Conservation (phyloP, 2,113 vertebrate species). For the Loxodonta africana region DNA sequence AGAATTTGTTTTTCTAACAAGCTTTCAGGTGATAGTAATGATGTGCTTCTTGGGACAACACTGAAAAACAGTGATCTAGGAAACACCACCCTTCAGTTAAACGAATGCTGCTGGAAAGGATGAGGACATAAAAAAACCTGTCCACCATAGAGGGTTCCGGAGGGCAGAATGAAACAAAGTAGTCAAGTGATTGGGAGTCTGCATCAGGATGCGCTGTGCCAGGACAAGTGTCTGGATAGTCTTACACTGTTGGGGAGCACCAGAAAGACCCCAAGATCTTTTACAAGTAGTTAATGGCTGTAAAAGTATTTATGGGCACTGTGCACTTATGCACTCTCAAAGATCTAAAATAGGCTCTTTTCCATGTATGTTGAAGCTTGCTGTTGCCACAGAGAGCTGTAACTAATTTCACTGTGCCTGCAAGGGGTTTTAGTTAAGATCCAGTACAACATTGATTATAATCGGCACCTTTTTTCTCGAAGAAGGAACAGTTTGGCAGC, state of each 20-base stretch:
- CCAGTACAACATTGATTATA: background rate
- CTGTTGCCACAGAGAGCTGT: background rate
- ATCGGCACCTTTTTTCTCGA: background rate
- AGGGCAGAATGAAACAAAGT: background rate
- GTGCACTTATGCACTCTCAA: background rate
- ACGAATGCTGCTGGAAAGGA: background rate
- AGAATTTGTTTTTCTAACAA: background rate
- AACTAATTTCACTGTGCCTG: background rate
- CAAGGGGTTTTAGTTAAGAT: slow-evolving; percentile 8
- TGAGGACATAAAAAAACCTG: background rate
- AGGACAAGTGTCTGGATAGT: background rate
- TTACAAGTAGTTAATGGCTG: background rate
- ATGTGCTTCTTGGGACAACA: background rate
- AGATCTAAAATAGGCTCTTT: background rate
- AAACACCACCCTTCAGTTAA: background rate
- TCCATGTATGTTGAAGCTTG: background rate
- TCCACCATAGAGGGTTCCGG: background rate
- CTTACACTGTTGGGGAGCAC: background rate
- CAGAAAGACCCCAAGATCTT: background rate
- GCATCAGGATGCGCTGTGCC: background rate
- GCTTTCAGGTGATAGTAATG: background rate
- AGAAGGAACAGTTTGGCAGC: background rate
- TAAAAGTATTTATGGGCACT: background rate
- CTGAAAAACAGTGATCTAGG: background rate
- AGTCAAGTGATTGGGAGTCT: background rate